Evolutionary conservation across 2,113 vertebrate species (phyloP), one percentile per base, ranked within the genome.

Genomic region (Semicossyphus pulcher): DNA sequence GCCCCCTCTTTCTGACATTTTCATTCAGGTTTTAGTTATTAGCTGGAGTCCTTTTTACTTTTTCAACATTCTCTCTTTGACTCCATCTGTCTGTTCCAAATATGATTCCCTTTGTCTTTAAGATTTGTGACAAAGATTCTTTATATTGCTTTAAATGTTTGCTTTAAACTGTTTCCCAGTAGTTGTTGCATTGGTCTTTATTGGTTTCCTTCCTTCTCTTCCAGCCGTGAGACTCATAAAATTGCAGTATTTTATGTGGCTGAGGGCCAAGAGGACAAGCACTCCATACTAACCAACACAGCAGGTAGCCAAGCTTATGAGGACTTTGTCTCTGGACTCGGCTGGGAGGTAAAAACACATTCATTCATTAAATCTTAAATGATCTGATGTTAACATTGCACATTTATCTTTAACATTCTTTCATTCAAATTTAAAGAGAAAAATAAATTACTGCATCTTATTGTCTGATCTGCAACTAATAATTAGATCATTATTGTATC

Each of bases 191-290:
- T 44, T 20, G 41, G 18, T 44, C 12, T 18, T 44, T n/a, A 44
- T 7, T 25, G 2, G 44, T 36, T 42, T 76, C 23, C 16, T 49
- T 65, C 34, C 10, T 59, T 44, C 84, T 80, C 90, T 88, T 73
- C 23, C 72, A 99, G 98, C 88, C 96, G 98, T 36, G 98, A 99
- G 86, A 99, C 98, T 5, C 98, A 99, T 92, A 99, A 99, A 91
- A 99, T 99, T 21, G 98, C 98, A 9, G 98, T 99, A 68, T 99
- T 99, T 93, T 99, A 99, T 66, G 97, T 99, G 74, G 98, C 98
- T 37, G 98, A 99, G 84, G 97, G 98, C 28, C 98, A 99, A 90
- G 98, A 99, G 91, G 97, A 99, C 91, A 99, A 99, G 86, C 97
- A 99, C 94, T 99, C 98, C 80, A 99, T 99, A 84, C 94, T 99